A percentile compares a stretch with the other conserved stretches of the same genome.
Evolutionary conservation across 2,888 invertebrate genomes (phyloP).

Genomic region (Tortricodes alternella): DNA sequence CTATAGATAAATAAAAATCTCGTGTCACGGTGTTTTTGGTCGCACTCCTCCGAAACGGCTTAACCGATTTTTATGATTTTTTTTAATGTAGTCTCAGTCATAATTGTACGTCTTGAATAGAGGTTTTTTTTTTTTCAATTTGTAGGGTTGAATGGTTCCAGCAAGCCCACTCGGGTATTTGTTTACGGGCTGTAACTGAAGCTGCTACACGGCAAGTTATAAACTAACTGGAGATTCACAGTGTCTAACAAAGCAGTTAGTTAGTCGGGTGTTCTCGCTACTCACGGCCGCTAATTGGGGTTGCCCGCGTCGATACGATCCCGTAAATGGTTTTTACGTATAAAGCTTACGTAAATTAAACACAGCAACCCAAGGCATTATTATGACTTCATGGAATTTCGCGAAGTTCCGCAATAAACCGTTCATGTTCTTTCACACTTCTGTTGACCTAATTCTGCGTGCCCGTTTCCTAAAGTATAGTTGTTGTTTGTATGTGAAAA

Average conservation of each 20-base stretch:
- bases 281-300: slow-evolving; percentile 46
- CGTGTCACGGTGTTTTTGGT: too few relatives aligned
- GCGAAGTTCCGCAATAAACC: slow-evolving; percentile 36
- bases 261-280: slow-evolving; percentile 37
- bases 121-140: background rate
- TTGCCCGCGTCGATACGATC: slow-evolving; percentile 39
- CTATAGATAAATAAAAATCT: too few relatives aligned
- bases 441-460: background rate
- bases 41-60: too few relatives aligned
- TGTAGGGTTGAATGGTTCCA: background rate
- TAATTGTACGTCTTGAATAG: background rate
- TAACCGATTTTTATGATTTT: too few relatives aligned
- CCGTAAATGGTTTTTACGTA: slow-evolving; percentile 46
- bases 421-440: background rate
- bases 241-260: slow-evolving; percentile 33
- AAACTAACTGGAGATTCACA: slow-evolving; percentile 13
- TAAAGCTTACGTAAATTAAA: slow-evolving; percentile 36
- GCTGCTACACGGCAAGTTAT: background rate
- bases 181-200: slow-evolving; percentile 7
- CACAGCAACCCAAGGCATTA: slow-evolving; percentile 29
- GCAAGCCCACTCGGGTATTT: background rate
- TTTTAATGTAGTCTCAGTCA: background rate
- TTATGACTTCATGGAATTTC: slow-evolving; percentile 41
- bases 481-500: background rate
- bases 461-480: background rate